These are phyloP conservation scores for Cherax quadricarinatus DNA, from an alignment of 1,140 invertebrate genomes.

Conservation along the genomic window DNA sequence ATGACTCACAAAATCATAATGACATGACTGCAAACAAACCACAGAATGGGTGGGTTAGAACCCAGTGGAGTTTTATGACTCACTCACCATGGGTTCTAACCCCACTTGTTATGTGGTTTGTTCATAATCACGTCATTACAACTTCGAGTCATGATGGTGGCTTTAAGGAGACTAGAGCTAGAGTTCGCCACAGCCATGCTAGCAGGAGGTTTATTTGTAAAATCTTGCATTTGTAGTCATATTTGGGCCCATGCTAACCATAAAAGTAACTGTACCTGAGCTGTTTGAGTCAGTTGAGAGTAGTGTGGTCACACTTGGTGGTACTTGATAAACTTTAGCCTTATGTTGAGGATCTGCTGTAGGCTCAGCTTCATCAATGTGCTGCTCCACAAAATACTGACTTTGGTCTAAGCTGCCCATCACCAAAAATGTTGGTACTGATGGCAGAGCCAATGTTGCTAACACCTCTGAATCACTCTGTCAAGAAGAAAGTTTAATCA, in stretches of 20 bases:
- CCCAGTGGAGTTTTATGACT: too few relatives aligned
- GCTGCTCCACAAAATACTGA: neutral
- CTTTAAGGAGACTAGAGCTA: too few relatives aligned
- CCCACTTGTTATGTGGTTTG: too few relatives aligned
- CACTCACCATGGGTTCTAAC: too few relatives aligned
- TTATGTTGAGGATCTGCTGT: neutral
- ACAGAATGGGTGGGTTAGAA: too few relatives aligned
- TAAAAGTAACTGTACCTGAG: neutral
- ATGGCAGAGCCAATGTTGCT: neutral
- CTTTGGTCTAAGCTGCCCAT: neutral
- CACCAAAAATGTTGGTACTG: neutral
- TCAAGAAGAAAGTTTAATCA: neutral
- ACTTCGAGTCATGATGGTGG: too few relatives aligned
- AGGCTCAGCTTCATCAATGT: neutral
- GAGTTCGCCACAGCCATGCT: too few relatives aligned
- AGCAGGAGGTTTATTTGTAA: too few relatives aligned
- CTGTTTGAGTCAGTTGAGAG: neutral
- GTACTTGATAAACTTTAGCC: neutral
- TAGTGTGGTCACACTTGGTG: neutral
- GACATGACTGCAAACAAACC: too few relatives aligned
- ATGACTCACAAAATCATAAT: too few relatives aligned
- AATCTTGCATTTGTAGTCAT: too few relatives aligned
- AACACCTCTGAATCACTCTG: neutral
- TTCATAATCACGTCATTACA: too few relatives aligned
- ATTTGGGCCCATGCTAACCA: neutral